Conservation (phyloP, 1,140 invertebrate species). For the Varroa destructor region DNA sequence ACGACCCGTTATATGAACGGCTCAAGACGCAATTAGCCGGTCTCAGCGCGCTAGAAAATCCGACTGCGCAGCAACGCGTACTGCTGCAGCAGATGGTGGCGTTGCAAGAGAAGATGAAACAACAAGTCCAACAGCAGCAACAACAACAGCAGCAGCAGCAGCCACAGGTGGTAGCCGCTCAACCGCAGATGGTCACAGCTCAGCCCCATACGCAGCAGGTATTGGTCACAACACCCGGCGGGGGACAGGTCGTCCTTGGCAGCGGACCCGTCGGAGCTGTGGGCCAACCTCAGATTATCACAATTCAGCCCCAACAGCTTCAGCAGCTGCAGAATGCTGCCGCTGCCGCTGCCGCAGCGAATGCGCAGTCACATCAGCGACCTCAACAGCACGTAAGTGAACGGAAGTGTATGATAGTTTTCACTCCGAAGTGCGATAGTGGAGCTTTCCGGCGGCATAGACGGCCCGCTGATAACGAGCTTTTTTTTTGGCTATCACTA, state of each 20-base stretch:
- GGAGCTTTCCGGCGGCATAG: too few relatives aligned
- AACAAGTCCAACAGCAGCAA: slow-evolving; percentile 2
- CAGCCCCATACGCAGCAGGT: not conserved
- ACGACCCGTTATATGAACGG: slow-evolving; percentile 12
- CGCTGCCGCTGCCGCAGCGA: not conserved
- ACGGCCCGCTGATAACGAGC: too few relatives aligned
- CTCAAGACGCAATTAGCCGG: slow-evolving; percentile 20
- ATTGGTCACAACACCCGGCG: not conserved
- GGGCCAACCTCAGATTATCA: slow-evolving; percentile 15
- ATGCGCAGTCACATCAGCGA: not conserved
- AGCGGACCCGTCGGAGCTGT: not conserved
- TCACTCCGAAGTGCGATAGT: too few relatives aligned
- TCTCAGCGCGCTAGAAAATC: slow-evolving; percentile 14
- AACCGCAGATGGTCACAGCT: not conserved
- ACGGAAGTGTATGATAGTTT: too few relatives aligned
- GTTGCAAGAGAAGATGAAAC: slow-evolving; percentile 19
- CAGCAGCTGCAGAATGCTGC: slow-evolving; percentile 11
- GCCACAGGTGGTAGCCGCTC: not conserved
- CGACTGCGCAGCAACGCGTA: slow-evolving; percentile 5
- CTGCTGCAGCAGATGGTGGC: slow-evolving; percentile 21
- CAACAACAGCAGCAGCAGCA: not conserved
- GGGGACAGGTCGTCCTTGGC: slow-evolving; percentile 19
- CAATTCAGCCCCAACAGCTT: slow-evolving; percentile 19
- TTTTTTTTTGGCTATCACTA: too few relatives aligned
- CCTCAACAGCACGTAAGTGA: slow-evolving; percentile 27